Evolutionary conservation across 2,888 invertebrate species (phyloP), one percentile per base, ranked within the genome.

Genomic region (Phrixothrix hirtus): DNA sequence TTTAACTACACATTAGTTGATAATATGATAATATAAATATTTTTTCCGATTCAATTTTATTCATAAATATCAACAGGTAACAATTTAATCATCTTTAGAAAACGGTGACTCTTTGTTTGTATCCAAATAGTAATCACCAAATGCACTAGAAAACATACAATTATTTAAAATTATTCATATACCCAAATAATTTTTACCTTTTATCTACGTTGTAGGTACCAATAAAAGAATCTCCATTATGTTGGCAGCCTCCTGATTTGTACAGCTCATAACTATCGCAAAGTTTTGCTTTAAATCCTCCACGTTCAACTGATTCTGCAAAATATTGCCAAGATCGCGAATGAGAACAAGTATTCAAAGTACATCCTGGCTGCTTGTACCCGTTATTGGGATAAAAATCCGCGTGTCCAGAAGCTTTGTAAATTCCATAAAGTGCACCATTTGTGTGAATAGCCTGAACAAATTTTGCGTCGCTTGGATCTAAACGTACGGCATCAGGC

Each of bases 291-390:
- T 7, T 35, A 76, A 58, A 0, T 75, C 66, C n/a, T n/a, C n/a
- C n/a, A n/a, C n/a, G n/a, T n/a, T n/a, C n/a, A n/a, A n/a, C n/a
- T n/a, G n/a, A n/a, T 61, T 77, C 76, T 7, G 69, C 64, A 48
- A 70, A 76, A 50, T 73, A 76, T 25, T 58, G 16, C n/a, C 68
- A 65, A 1, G 76, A 63, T 1, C 74, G 65, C 0, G 51, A 53
- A 57, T 77, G 77, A 1, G 75, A 55, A 50, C 77, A 77, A 4
- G 60, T 9, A 9, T 49, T 57, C 11, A 52, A 6, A 9, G 56
- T 52, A 42, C 62, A 62, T 12, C 60, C 60, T 2, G 56, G 49
- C 37, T 62, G 62, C 10, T 26, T 42, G 5, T 21, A 36, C 1
- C 62, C 62, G 1, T 53, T 55, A 41, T 62, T 62, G 1, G 60